A percentile compares a stretch with the other conserved stretches of the same genome.
Conservation (phyloP, 2,113 vertebrate species). For the Pachyramphus minor region DNA sequence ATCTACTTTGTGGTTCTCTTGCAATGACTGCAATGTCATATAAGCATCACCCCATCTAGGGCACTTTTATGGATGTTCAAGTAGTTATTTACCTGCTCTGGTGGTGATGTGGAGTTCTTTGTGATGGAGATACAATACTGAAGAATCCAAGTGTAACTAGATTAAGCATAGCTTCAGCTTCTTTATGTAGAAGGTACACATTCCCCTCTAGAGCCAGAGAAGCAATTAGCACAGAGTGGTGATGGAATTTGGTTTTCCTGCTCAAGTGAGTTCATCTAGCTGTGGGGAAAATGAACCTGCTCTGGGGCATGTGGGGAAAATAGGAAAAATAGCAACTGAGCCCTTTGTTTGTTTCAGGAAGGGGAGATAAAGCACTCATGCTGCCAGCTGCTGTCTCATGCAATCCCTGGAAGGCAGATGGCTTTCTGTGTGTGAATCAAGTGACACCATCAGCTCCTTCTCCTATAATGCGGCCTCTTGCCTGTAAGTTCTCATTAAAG, state of each 20-base stretch:
- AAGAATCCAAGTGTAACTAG: neutral
- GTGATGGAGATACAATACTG: neutral
- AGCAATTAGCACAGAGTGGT: neutral
- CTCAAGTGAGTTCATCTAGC: neutral
- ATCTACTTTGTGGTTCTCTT: neutral
- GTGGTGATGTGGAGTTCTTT: neutral
- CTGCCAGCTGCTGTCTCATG: neutral
- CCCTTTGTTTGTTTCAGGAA: neutral
- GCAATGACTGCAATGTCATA: neutral
- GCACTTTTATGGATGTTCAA: neutral
- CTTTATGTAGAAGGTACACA: neutral
- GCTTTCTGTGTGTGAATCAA: neutral
- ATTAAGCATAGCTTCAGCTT: neutral
- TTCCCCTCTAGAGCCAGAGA: neutral
- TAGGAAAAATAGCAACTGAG: accelerated
- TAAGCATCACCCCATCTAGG: neutral
- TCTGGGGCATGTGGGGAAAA: neutral
- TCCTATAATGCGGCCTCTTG: neutral
- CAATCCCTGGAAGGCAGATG: neutral
- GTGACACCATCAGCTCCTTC: neutral
- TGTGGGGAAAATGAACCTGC: neutral
- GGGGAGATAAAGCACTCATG: neutral
- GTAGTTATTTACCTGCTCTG: neutral
- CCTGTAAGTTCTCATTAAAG: neutral
- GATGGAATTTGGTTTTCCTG: neutral